Conservation (phyloP, 2,797 vertebrate species). For the Buceros bicornis region DNA sequence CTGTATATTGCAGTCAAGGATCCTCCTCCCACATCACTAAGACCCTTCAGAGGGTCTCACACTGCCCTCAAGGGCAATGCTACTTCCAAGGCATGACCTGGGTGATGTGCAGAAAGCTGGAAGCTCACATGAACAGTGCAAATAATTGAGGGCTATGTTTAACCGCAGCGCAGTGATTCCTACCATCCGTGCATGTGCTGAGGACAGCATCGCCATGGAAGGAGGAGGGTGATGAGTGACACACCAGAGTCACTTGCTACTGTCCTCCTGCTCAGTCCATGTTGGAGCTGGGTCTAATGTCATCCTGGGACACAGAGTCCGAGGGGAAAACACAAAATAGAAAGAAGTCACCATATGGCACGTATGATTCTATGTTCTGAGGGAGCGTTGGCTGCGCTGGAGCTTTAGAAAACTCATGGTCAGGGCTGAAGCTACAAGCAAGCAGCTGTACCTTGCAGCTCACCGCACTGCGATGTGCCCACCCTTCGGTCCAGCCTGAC, state of each 20-base stretch:
- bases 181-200: accelerated
- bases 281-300: neutral
- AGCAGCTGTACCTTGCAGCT: neutral
- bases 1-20: neutral
- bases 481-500: neutral
- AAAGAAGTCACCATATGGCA: too few relatives aligned
- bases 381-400: neutral
- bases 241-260: neutral
- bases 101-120: neutral
- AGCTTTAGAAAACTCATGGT: neutral
- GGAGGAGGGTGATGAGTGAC: neutral
- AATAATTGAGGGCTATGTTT: neutral
- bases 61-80: too few relatives aligned
- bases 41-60: neutral
- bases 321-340: neutral
- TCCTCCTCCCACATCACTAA: neutral
- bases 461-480: accelerated
- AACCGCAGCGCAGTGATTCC: neutral
- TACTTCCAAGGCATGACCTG: neutral
- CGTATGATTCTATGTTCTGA: neutral
- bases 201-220: accelerated
- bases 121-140: neutral
- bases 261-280: neutral
- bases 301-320: neutral
- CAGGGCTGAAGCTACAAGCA: neutral